Conservation (phyloP, 2,113 vertebrate genomes). For the Oxygymnocypris stewartii region DNA sequence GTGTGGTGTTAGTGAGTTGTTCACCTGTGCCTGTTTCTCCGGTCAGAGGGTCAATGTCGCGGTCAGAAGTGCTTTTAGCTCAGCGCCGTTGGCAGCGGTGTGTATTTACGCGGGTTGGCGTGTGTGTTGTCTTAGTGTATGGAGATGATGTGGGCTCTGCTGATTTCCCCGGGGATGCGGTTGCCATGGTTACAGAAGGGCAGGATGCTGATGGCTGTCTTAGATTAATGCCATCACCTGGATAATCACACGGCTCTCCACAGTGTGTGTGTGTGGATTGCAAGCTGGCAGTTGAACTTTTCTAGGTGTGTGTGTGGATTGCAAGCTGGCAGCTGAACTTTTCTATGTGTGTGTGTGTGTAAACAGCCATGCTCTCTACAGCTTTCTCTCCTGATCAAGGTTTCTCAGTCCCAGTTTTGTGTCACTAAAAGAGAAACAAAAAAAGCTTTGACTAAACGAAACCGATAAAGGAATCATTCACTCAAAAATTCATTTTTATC, state of each 20-base stretch:
- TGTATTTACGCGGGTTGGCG: not conserved
- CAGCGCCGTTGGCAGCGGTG: not conserved
- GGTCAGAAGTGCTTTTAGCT: not conserved
- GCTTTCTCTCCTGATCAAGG: not conserved
- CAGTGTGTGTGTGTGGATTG: not conserved
- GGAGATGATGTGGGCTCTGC: slow-evolving; percentile 25
- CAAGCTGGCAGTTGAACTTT: slow-evolving; percentile 4
- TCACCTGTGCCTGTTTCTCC: slow-evolving; percentile 1
- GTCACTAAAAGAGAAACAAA: not conserved
- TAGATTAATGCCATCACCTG: slow-evolving; percentile 29
- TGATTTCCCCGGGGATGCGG: slow-evolving; percentile 41
- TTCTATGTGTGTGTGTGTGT: slow-evolving; percentile 12
- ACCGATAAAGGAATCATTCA: not conserved
- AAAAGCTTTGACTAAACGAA: not conserved
- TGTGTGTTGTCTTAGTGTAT: not conserved
- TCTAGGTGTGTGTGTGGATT: not conserved
- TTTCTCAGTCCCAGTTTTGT: not conserved
- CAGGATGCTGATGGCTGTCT: slow-evolving; percentile 47
- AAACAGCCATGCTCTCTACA: not conserved
- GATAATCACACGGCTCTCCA: not conserved
- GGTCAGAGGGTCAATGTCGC: not conserved
- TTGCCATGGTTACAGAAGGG: slow-evolving; percentile 54
- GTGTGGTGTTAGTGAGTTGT: not conserved
- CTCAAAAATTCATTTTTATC: not conserved
- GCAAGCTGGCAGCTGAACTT: no score